Evolutionary conservation across 1,140 invertebrate species (phyloP).

Genomic region (Lepidurus apus): DNA sequence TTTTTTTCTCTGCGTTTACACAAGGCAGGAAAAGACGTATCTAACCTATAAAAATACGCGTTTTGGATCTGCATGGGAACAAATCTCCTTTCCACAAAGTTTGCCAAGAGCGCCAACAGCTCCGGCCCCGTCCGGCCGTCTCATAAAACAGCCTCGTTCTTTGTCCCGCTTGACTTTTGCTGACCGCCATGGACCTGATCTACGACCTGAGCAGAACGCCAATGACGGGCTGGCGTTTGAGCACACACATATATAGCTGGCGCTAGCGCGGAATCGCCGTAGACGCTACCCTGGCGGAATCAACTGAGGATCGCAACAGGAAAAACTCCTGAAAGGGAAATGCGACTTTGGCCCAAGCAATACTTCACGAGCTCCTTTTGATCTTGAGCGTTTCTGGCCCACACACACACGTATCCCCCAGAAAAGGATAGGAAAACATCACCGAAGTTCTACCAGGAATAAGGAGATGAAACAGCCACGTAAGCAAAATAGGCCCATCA

Average conservation of each 20-base stretch:
- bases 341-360: no score
- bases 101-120: background rate
- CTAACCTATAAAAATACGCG: background rate
- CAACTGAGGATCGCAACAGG: no score
- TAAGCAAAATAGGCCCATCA: slow-evolving; percentile 9
- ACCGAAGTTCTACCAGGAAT: background rate
- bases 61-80: slow-evolving; percentile 8
- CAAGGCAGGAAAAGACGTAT: background rate
- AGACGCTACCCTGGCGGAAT: background rate
- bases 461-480: slow-evolving; percentile 2
- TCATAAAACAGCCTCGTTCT: slow-evolving; percentile 15
- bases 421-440: background rate
- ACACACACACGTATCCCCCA: no score
- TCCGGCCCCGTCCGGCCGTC: background rate
- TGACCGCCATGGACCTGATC: slow-evolving; percentile 12
- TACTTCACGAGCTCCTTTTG: no score
- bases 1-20: background rate
- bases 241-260: background rate
- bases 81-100: background rate
- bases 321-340: no score
- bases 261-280: background rate
- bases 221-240: background rate
- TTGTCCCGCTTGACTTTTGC: slow-evolving; percentile 16
- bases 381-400: no score
- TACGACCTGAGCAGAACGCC: slow-evolving; percentile 1